Percentiles rank a stretch among this genome's conserved stretches.
Evolutionary conservation across 2,888 invertebrate species (phyloP).

Genomic region (Rhamnusium bicolor): DNA sequence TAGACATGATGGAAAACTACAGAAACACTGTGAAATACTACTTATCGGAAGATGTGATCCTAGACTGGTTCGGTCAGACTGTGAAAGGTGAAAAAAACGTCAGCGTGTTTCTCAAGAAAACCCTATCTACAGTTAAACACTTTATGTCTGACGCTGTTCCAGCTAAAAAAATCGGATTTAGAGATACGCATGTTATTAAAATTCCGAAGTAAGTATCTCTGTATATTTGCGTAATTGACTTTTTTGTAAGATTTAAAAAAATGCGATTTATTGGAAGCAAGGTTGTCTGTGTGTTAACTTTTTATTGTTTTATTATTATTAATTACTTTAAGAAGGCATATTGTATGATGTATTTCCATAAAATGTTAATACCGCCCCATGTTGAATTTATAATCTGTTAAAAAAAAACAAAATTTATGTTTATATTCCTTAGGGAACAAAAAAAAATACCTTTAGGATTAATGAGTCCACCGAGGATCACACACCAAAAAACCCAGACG

Average conservation of each 20-base stretch:
- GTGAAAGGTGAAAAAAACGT: constrained; percentile 76
- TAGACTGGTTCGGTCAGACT: constrained; percentile 80
- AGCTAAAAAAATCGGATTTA: constrained; percentile 64
- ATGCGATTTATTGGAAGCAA: too few species aligned
- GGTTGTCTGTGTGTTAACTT: too few species aligned
- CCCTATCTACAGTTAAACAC: constrained; percentile 67
- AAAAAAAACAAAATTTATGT: background rate
- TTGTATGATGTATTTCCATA: too few species aligned
- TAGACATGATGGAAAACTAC: constrained; percentile 67
- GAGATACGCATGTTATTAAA: constrained; percentile 64
- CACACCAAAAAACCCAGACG: constrained; percentile 50
- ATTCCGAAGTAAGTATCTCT: constrained; percentile 56
- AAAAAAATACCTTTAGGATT: constrained; percentile 48
- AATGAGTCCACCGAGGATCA: constrained; percentile 55
- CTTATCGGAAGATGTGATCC: constrained; percentile 67
- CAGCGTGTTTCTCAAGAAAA: constrained; percentile 73
- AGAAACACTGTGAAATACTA: constrained; percentile 62
- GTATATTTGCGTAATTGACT: too few species aligned
- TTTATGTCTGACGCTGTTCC: constrained; percentile 60
- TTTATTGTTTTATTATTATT: too few species aligned
- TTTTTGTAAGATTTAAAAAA: too few species aligned
- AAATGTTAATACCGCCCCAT: too few species aligned
- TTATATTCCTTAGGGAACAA: constrained; percentile 40
- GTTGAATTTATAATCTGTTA: background rate
- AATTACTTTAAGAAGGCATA: too few species aligned